Evolutionary conservation across 2,888 invertebrate genomes (phyloP).

Genomic region (Lissonota sp.): DNA sequence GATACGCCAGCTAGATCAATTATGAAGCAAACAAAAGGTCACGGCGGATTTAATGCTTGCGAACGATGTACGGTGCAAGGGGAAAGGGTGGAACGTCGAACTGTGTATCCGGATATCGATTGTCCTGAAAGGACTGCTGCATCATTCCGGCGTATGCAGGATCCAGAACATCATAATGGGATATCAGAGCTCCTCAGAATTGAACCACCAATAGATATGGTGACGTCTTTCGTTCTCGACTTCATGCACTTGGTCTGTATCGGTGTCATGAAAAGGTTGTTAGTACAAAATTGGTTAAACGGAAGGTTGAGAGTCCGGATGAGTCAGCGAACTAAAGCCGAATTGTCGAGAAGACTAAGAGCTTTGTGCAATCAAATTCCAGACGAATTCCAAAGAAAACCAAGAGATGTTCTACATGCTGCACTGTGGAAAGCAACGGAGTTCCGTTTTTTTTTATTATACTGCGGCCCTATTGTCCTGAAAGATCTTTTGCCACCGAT

Average conservation of each 20-base stretch:
- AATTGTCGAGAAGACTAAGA: slow-evolving; percentile 27
- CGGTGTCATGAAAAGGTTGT: slow-evolving; percentile 64
- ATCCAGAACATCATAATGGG: slow-evolving; percentile 61
- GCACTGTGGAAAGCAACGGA: slow-evolving; percentile 69
- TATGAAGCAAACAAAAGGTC: slow-evolving; percentile 54
- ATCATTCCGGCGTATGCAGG: slow-evolving; percentile 58
- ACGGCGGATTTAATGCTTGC: slow-evolving; percentile 62
- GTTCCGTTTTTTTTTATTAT: slow-evolving; percentile 67
- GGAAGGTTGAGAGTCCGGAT: background rate
- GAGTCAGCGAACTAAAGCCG: background rate
- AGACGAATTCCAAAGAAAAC: slow-evolving; percentile 68
- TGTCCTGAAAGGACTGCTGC: slow-evolving; percentile 38
- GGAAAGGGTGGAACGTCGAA: background rate
- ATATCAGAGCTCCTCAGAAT: slow-evolving; percentile 61
- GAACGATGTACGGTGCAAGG: slow-evolving; percentile 64
- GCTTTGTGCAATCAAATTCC: slow-evolving; percentile 53
- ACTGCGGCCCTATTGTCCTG: slow-evolving; percentile 69
- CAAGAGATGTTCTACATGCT: slow-evolving; percentile 47
- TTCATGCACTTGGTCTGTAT: slow-evolving; percentile 65
- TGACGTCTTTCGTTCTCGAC: slow-evolving; percentile 60
- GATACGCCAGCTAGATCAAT: slow-evolving; percentile 59
- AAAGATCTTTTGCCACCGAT: slow-evolving; percentile 50
- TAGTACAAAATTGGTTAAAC: slow-evolving; percentile 56
- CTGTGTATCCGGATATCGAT: background rate
- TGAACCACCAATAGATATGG: slow-evolving; percentile 59